Conservation (phyloP, 2,797 vertebrate genomes). For the Darevskia mixta region DNA sequence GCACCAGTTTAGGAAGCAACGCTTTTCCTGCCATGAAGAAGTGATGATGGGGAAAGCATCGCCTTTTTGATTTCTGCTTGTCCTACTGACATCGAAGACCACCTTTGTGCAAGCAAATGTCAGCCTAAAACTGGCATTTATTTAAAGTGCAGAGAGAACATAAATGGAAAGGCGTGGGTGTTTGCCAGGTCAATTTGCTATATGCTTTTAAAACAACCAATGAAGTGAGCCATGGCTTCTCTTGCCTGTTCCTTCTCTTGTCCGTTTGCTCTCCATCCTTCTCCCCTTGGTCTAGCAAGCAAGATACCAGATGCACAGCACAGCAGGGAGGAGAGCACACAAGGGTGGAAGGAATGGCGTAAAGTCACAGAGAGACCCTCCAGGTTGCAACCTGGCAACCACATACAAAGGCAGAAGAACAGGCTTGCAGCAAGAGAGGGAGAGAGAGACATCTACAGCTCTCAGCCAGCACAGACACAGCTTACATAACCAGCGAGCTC, state of each 20-base stretch:
- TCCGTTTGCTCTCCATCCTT: neutral
- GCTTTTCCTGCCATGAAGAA: neutral
- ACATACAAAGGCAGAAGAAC: neutral
- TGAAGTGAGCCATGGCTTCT: neutral
- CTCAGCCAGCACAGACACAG: neutral
- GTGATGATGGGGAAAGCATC: neutral
- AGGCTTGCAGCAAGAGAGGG: neutral
- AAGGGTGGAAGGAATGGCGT: neutral
- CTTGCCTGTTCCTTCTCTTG: neutral
- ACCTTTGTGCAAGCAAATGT: neutral
- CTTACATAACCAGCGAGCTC: neutral
- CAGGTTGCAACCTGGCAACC: slow-evolving; percentile 2
- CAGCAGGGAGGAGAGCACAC: neutral
- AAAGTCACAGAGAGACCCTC: neutral
- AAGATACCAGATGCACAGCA: neutral
- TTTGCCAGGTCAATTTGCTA: neutral
- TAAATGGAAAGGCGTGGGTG: neutral
- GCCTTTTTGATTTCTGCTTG: neutral
- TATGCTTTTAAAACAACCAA: neutral
- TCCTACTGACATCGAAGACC: neutral
- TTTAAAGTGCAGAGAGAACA: neutral
- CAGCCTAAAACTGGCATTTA: neutral
- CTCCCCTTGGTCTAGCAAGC: neutral
- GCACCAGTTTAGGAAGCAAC: neutral
- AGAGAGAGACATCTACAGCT: neutral